Base-by-base conservation (phyloP, 1,140 invertebrate species). In the Aphaenogaster floridana region DNA sequence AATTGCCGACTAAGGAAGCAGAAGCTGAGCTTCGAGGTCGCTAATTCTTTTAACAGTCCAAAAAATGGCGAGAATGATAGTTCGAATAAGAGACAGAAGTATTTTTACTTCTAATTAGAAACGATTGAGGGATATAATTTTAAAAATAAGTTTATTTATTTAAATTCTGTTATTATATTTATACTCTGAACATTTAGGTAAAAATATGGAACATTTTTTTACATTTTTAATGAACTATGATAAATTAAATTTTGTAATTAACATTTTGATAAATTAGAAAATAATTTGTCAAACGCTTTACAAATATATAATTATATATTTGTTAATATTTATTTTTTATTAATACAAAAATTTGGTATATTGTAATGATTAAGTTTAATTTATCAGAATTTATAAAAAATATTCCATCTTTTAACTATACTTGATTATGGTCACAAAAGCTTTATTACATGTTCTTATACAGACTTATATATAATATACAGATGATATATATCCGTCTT, bases 1-100 rank as follows among this genome's bases (percentile, higher is more conserved):
- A 90, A 89, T 90, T 87, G 77, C 52, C 50, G 57, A 61, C 52
- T 50, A 84, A 71, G 57, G 54, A 86, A 86, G 54, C 50, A 72
- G 50, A 72, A 66, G 21, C 42, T 48, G 68, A 42, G 48, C 59
- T 79, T 86, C 39, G 11, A 85, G 52, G 28, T 81, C 50, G 52
- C 66, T 88, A 88, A 89, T 89, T 86, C 17, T 15, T 74, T 54
- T 59, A 59, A 86, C 45, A 76, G 52, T 54, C 48, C 45, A 42
- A 88, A 71, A 77, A 81, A n/a, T 71, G 36, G 36, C 15, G 9
- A 15, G 15, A 71, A 28, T n/a, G 13, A 28, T 57, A 36, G 17
- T 13, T 64, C 28, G 15, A 5, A 64, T 42, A 69, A 81, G 9
- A 48, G 21, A 28, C n/a, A 28, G 9, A 71, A 42, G 13, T 34